These are phyloP conservation scores for Orycteropus afer DNA, from an alignment of 2,113 vertebrate genomes.

Conservation along the genomic window DNA sequence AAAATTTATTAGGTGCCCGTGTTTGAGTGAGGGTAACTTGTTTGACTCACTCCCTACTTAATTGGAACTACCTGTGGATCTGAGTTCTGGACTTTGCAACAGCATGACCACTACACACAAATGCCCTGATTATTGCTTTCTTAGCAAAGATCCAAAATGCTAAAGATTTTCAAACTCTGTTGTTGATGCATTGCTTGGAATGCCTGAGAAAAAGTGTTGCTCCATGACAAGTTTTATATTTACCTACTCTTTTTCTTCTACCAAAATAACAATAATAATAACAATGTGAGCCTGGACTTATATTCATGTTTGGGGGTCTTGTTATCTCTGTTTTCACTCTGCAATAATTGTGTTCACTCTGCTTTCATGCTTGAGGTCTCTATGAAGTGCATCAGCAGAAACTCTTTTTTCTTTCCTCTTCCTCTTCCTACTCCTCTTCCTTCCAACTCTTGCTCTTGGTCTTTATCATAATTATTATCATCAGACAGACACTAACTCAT, in stretches of 20 bases:
- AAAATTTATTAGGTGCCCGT: constrained; percentile 43
- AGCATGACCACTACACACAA: neutral
- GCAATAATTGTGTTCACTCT: neutral
- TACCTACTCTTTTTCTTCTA: no score
- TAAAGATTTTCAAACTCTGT: neutral
- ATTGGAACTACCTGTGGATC: constrained; percentile 64
- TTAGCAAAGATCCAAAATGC: neutral
- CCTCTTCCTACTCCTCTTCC: neutral
- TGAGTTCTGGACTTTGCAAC: constrained; percentile 62
- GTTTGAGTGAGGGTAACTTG: constrained; percentile 31
- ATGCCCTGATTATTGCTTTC: neutral
- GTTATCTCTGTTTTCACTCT: neutral
- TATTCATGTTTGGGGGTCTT: neutral
- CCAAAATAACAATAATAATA: no score
- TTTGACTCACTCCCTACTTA: constrained; percentile 36
- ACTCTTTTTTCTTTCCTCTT: neutral
- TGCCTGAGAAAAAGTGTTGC: neutral
- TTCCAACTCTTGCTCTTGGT: neutral
- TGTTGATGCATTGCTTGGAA: neutral
- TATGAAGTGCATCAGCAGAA: neutral
- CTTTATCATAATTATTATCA: neutral
- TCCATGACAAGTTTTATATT: neutral
- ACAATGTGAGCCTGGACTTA: neutral
- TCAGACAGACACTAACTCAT: neutral
- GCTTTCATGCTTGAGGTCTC: neutral